Conservation (phyloP, 2,888 invertebrate genomes). For the Acanthacorydalis orientalis region DNA sequence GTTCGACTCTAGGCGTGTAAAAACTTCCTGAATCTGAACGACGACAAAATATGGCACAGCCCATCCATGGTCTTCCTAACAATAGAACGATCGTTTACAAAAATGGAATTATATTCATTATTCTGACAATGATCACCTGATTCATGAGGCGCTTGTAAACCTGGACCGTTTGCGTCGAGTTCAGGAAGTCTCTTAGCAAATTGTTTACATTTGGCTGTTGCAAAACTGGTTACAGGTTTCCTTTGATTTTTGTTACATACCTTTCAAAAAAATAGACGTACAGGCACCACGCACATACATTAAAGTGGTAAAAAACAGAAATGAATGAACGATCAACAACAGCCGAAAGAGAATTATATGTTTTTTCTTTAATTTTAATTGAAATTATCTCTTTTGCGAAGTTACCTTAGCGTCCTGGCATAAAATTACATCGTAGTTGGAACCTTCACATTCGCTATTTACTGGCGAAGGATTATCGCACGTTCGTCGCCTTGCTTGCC, state of each 20-base stretch:
- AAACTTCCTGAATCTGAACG: conserved; percentile 45
- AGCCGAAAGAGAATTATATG: too few relatives aligned
- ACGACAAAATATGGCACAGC: conserved; percentile 61
- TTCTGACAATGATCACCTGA: conserved; percentile 25
- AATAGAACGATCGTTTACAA: background rate
- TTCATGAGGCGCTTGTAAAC: conserved; percentile 59
- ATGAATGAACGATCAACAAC: too few relatives aligned
- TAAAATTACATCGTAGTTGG: conserved; percentile 42
- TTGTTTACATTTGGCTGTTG: conserved; percentile 43
- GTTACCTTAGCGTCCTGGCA: conserved; percentile 47
- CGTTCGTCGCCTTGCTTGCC: conserved; percentile 33
- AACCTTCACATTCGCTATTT: conserved; percentile 42
- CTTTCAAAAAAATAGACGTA: conserved; percentile 11
- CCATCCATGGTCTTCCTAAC: conserved; percentile 55
- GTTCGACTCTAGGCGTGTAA: conserved; percentile 59
- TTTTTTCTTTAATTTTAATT: too few relatives aligned
- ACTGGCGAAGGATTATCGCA: conserved; percentile 35
- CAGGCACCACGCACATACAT: too few relatives aligned
- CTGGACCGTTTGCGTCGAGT: conserved; percentile 47
- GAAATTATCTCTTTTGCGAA: too few relatives aligned
- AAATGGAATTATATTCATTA: background rate
- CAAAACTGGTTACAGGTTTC: conserved; percentile 34
- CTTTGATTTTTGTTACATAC: conserved; percentile 35
- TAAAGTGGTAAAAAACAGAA: too few relatives aligned
- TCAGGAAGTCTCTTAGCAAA: conserved; percentile 41